Base-by-base conservation (phyloP, 2,113 vertebrate species). In the Pluvialis apricaria region DNA sequence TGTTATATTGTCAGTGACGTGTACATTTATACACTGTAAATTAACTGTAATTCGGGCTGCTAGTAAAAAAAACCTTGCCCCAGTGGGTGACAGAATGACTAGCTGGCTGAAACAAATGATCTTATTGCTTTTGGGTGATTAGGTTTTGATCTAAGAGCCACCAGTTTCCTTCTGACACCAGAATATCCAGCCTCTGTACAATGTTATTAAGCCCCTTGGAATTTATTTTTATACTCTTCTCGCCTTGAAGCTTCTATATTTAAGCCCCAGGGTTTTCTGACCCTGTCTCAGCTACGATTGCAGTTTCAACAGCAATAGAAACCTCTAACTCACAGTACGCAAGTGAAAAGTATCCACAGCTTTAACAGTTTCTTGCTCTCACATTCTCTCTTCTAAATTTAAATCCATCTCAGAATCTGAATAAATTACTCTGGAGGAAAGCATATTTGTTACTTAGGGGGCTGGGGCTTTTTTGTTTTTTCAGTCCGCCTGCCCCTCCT, bases 211-310 rank as follows among this genome's bases (percentile, higher is more conserved):
- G 92, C 83, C 89, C 92, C 93, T 92, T 92, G 45, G 71, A 95
- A 96, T 97, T 97, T 95, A 97, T 97, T 97, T 97, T 97, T 97
- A 84, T 93, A 91, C 58, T 54, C 65, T 82, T 57, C 88, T 95
- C 24, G 4, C 90, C 91, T 95, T 94, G 92, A 95, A 97, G 95
- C 88, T 84, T 84, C 92, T 88, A 55, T 90, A 36, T 88, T 97
- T 95, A 94, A 95, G 96, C 96, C 86, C 49, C 69, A 61, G 94
- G 95, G 94, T 87, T 95, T 97, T 97, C 92, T 96, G 94, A 86
- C 82, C 13, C 22, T 5, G 15, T 84, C 94, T 91, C 68, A 81
- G 78, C 78, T 91, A 13, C 0, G 0, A 32, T 11, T 79, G 85
- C 86, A 84, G 42, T 57, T 92, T 45, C 76, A 94, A 45, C 85